These are phyloP conservation scores for Ooceraea biroi DNA, from an alignment of 1,140 invertebrate genomes.

Conservation along the genomic window DNA sequence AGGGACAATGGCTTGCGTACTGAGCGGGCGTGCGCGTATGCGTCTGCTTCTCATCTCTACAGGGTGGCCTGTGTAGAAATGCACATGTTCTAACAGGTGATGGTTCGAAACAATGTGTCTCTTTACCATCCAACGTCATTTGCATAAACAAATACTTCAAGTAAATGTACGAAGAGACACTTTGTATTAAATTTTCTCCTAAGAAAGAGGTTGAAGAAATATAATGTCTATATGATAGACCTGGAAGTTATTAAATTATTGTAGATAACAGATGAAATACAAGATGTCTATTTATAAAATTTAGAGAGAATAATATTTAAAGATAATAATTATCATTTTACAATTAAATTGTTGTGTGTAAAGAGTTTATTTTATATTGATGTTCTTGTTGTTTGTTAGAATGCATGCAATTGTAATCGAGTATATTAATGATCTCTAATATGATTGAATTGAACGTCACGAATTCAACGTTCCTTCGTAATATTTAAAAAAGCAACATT, in stretches of 20 bases:
- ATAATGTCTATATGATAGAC: not conserved
- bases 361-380: not conserved
- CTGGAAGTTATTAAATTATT: slow-evolving; percentile 17
- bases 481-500: too few species aligned
- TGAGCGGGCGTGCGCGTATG: slow-evolving; percentile 43
- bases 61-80: slow-evolving; percentile 8
- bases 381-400: not conserved
- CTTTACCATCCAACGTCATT: not conserved
- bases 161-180: not conserved
- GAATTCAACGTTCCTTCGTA: too few species aligned
- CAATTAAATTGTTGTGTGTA: not conserved
- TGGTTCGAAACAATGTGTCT: not conserved
- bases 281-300: not conserved
- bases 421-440: too few species aligned
- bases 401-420: not conserved
- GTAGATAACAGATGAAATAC: not conserved
- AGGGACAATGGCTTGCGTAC: slow-evolving; percentile 73
- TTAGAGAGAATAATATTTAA: not conserved
- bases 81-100: slow-evolving; percentile 25
- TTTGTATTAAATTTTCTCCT: not conserved
- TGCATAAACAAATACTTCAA: slow-evolving; percentile 17
- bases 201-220: not conserved
- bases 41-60: slow-evolving; percentile 34
- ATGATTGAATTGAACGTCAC: too few species aligned
- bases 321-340: not conserved